These are phyloP conservation scores for Nephotettix cincticeps DNA, from an alignment of 1,140 invertebrate genomes.

Conservation along the genomic window DNA sequence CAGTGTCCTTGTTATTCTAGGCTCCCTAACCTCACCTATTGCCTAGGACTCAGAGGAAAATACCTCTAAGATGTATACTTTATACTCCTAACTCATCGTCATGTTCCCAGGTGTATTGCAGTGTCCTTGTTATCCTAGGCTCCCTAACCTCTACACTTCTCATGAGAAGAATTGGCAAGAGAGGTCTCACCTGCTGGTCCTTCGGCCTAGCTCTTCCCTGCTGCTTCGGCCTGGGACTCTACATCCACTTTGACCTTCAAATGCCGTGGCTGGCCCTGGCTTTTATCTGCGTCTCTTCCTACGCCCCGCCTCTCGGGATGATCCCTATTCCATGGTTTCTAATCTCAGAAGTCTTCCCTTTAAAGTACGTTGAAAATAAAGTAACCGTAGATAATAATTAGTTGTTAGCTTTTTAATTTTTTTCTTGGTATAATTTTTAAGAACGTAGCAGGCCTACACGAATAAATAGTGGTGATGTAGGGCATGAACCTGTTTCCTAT, in stretches of 20 bases:
- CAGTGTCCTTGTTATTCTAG: too few relatives aligned
- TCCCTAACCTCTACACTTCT: conserved; percentile 28
- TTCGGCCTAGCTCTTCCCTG: conserved; percentile 29
- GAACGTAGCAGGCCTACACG: too few relatives aligned
- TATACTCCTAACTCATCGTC: too few relatives aligned
- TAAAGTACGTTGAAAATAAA: conserved; percentile 34
- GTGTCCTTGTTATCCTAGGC: conserved; percentile 27
- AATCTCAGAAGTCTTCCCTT: conserved; percentile 37
- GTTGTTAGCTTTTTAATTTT: too few relatives aligned
- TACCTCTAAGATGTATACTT: too few relatives aligned
- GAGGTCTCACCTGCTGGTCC: conserved; percentile 41
- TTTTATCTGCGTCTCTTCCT: conserved; percentile 24
- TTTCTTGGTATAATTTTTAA: too few relatives aligned
- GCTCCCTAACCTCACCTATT: too few relatives aligned
- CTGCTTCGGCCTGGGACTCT: conserved; percentile 18
- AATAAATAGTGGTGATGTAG: too few relatives aligned
- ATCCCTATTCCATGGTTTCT: conserved; percentile 36
- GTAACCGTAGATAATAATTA: too few relatives aligned
- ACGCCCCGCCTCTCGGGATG: conserved; percentile 28
- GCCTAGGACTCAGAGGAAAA: too few relatives aligned
- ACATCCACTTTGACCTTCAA: background rate
- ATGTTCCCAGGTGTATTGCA: conserved; percentile 31
- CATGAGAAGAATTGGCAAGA: conserved; percentile 41
- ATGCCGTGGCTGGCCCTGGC: conserved; percentile 24
- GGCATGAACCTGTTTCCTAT: too few relatives aligned